Conservation (phyloP, 2,888 invertebrate species). For the Euzophera pinguis region DNA sequence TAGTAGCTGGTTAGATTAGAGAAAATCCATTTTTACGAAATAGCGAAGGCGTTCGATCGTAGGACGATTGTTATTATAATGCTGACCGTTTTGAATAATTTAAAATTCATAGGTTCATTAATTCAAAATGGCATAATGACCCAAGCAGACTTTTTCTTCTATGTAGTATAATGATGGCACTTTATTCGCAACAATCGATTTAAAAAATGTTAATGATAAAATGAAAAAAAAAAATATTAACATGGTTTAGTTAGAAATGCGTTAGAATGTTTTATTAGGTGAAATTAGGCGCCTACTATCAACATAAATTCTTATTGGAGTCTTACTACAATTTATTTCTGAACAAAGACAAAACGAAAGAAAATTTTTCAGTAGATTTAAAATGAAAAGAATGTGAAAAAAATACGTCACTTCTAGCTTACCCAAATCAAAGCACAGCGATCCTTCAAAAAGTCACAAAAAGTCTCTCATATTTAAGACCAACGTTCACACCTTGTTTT, state of each 20-base stretch:
- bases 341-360: no score
- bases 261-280: no score
- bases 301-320: conserved; percentile 2
- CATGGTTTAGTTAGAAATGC: no score
- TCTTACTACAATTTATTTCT: not conserved
- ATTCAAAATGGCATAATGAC: not conserved
- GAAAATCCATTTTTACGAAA: conserved; percentile 14
- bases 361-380: not conserved
- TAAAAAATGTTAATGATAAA: no score
- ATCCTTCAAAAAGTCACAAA: conserved; percentile 6
- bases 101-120: not conserved
- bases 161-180: no score
- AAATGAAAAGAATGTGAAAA: not conserved
- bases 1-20: not conserved
- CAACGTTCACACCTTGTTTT: conserved; percentile 29
- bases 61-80: not conserved
- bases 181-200: no score
- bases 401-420: not conserved
- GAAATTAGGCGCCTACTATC: no score
- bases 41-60: conserved; percentile 14
- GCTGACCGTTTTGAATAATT: conserved; percentile 1
- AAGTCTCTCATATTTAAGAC: not conserved
- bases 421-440: not conserved
- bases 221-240: no score
- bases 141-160: not conserved